Evolutionary conservation across 2,113 vertebrate genomes (phyloP).

Genomic region (Hippocampus barbouri): DNA sequence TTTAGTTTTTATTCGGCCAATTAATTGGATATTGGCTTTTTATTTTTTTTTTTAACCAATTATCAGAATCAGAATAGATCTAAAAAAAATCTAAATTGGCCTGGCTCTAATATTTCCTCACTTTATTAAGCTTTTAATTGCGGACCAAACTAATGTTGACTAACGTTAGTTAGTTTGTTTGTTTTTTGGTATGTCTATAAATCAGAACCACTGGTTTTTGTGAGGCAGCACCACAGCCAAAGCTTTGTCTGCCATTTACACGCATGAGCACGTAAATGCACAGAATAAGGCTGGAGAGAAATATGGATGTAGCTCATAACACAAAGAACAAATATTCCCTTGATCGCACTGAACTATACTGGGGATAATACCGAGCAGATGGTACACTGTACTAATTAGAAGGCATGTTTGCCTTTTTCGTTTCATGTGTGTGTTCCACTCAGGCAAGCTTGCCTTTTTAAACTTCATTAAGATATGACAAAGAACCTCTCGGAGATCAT

Average conservation of each 20-base stretch:
- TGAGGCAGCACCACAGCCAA: slow-evolving; percentile 35
- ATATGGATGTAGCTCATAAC: slow-evolving; percentile 9
- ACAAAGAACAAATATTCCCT: slow-evolving; percentile 23
- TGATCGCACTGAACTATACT: slow-evolving; percentile 34
- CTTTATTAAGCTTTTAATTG: not conserved
- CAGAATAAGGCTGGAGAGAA: slow-evolving; percentile 23
- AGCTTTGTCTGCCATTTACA: not conserved
- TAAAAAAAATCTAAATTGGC: too few species aligned
- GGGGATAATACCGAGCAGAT: slow-evolving; percentile 55
- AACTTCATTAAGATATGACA: slow-evolving; percentile 20
- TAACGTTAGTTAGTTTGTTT: not conserved
- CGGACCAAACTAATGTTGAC: slow-evolving; percentile 13
- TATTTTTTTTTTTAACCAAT: too few species aligned
- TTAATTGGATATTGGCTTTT: too few species aligned
- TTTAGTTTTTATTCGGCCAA: too few species aligned
- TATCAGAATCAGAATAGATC: too few species aligned
- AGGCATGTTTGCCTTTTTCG: slow-evolving; percentile 37
- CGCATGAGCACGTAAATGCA: slow-evolving; percentile 15
- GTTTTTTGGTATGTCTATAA: slow-evolving; percentile 17
- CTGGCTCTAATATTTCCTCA: too few species aligned
- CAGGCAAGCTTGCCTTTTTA: slow-evolving; percentile 19
- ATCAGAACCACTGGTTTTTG: slow-evolving; percentile 42
- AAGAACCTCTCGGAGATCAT: slow-evolving; percentile 6
- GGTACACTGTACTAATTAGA: slow-evolving; percentile 61
- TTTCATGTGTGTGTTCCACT: slow-evolving; percentile 29